Evolutionary conservation across 2,797 vertebrate species (phyloP).

Genomic region (Arvicola amphibius): DNA sequence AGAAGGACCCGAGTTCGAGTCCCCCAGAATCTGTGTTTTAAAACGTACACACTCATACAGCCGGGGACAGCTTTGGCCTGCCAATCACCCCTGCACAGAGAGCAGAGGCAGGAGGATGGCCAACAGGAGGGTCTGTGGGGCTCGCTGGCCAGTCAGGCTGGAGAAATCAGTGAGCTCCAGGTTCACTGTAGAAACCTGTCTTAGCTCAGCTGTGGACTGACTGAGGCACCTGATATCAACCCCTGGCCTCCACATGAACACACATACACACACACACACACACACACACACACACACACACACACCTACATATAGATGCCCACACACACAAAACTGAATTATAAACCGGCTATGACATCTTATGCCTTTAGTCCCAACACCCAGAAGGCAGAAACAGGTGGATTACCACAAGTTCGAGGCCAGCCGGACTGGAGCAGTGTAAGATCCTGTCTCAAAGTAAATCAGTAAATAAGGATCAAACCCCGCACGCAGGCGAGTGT

Average conservation of each 20-base stretch:
- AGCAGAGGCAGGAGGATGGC: neutral
- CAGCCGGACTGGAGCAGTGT: neutral
- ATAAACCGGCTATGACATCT: neutral
- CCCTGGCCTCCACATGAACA: neutral
- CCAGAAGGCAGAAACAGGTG: neutral
- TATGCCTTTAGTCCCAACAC: neutral
- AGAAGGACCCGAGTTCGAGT: neutral
- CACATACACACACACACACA: neutral
- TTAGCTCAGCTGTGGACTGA: neutral
- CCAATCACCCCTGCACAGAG: too few species aligned
- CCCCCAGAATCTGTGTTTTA: neutral
- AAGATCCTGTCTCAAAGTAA: neutral
- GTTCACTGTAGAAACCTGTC: neutral
- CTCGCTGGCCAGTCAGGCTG: too few species aligned
- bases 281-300: neutral
- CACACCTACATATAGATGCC: neutral
- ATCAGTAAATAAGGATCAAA: neutral
- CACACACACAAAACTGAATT: neutral
- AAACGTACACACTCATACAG: neutral
- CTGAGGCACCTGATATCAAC: neutral
- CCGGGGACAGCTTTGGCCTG: fast-evolving
- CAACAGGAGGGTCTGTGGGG: neutral
- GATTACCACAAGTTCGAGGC: neutral
- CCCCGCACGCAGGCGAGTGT: too few species aligned
- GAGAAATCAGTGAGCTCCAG: neutral